Percentiles rank a stretch among this genome's conserved stretches.
phyloP scores from a whole-genome alignment of 2,797 vertebrate species.

The Chaunax sp. region DNA sequence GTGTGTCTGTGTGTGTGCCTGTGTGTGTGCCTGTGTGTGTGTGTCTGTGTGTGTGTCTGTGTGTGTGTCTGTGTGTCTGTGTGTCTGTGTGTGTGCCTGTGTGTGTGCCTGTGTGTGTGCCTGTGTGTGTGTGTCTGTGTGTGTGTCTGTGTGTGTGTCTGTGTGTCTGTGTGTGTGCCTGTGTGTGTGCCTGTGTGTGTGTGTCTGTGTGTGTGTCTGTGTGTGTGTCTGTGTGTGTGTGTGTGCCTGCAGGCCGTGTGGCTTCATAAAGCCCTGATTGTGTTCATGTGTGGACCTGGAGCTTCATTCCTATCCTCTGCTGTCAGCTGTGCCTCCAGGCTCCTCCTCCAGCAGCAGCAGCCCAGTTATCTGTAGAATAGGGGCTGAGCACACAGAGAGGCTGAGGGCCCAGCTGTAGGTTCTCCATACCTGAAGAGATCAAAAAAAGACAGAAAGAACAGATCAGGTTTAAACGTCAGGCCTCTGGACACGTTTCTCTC shows the following conservation, averaged over 20 bases:
- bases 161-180: too few species aligned
- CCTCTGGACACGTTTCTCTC: too few species aligned
- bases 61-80: too few species aligned
- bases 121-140: too few species aligned
- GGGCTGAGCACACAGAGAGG: not conserved
- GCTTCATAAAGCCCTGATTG: constrained; percentile 41
- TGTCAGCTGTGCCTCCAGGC: constrained; percentile 52
- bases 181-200: too few species aligned
- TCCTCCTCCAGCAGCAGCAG: not conserved
- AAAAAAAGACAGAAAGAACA: not conserved
- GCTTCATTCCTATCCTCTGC: constrained; percentile 58
- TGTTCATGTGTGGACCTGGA: constrained; percentile 51
- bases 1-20: too few species aligned
- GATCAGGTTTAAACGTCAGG: not conserved
- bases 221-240: too few species aligned
- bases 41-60: too few species aligned
- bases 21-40: too few species aligned
- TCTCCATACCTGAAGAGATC: not conserved
- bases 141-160: too few species aligned
- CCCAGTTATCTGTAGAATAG: not conserved
- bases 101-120: constrained; percentile 38
- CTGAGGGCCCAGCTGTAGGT: not conserved
- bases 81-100: constrained; percentile 15
- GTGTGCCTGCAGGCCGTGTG: constrained; percentile 20
- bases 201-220: not conserved